Conservation (phyloP, 2,888 invertebrate species). For the Calameuta pallipes region DNA sequence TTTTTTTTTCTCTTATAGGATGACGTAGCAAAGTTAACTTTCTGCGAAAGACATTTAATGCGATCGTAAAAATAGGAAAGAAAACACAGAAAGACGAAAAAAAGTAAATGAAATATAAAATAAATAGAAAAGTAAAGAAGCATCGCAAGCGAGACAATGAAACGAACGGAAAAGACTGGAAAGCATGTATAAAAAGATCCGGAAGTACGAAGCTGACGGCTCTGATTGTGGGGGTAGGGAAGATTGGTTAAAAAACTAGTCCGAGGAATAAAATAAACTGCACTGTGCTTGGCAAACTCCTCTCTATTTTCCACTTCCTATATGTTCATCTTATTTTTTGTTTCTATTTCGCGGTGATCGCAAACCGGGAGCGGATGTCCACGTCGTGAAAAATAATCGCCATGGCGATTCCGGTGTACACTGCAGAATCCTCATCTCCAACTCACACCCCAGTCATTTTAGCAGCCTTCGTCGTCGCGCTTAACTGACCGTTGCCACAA, state of each 20-base stretch:
- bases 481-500: background rate
- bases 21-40: too few relatives aligned
- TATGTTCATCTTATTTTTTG: conserved; percentile 44
- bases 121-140: background rate
- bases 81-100: background rate
- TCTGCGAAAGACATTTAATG: background rate
- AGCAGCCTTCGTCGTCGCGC: conserved; percentile 13
- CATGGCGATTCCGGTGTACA: conserved; percentile 51
- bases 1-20: too few relatives aligned
- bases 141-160: background rate
- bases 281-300: conserved; percentile 15
- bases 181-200: background rate
- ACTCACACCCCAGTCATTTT: conserved; percentile 18
- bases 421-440: conserved; percentile 22
- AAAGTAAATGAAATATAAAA: background rate
- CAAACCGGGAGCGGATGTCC: conserved; percentile 61
- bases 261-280: conserved; percentile 13
- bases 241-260: too few relatives aligned
- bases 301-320: background rate
- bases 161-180: background rate
- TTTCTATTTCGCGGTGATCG: conserved; percentile 59
- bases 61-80: background rate
- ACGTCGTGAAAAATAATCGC: conserved; percentile 61
- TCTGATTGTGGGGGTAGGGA: too few relatives aligned
- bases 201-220: too few relatives aligned